Conservation (phyloP, 2,888 invertebrate species). For the Euphydryas editha region DNA sequence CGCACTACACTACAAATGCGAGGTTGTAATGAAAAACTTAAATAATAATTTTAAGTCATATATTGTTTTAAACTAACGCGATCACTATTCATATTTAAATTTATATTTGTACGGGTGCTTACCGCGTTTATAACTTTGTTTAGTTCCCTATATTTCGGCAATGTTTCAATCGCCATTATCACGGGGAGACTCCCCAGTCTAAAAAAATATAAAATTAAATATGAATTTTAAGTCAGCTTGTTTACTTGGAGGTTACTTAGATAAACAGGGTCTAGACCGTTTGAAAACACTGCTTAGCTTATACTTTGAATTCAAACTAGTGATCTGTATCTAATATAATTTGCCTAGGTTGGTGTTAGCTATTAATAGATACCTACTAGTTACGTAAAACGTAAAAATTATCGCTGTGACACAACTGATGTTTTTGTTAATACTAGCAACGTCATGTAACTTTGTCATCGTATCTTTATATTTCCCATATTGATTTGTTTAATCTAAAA, state of each 20-base stretch:
- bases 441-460: too few relatives aligned
- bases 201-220: slow-evolving; percentile 43
- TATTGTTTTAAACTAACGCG: too few relatives aligned
- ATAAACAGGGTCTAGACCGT: slow-evolving; percentile 33
- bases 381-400: slow-evolving; percentile 8
- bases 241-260: slow-evolving; percentile 40
- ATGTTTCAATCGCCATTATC: too few relatives aligned
- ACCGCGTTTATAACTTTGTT: too few relatives aligned
- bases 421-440: neutral
- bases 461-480: neutral
- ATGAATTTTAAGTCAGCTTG: slow-evolving; percentile 38
- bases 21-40: slow-evolving; percentile 45
- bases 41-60: slow-evolving; percentile 37
- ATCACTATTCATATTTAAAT: too few relatives aligned
- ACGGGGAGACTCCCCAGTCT: too few relatives aligned
- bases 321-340: slow-evolving; percentile 10
- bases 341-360: slow-evolving; percentile 4
- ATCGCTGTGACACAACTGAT: neutral
- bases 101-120: too few relatives aligned
- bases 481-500: too few relatives aligned
- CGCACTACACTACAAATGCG: slow-evolving; percentile 41
- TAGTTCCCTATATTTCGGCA: too few relatives aligned
- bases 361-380: slow-evolving; percentile 6
- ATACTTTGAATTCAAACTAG: slow-evolving; percentile 28
- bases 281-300: slow-evolving; percentile 26